These are phyloP conservation scores for Morpho helenor DNA, from an alignment of 2,888 invertebrate genomes.

Conservation along the genomic window DNA sequence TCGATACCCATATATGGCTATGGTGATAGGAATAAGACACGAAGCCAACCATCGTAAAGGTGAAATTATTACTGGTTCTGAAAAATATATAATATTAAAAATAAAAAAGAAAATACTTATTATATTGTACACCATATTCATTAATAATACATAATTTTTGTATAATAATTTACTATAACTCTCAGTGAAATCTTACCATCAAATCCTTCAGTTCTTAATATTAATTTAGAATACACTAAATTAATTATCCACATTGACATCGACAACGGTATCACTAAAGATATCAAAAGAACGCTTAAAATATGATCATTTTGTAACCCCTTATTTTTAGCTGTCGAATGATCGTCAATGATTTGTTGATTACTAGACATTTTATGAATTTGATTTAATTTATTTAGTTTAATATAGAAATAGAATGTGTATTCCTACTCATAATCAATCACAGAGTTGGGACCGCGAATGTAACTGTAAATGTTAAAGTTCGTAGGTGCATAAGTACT, in stretches of 20 bases:
- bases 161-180: no score
- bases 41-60: constrained; percentile 84
- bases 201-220: constrained; percentile 67
- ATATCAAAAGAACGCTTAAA: constrained; percentile 81
- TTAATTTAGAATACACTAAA: constrained; percentile 81
- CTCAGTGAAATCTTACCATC: constrained; percentile 62
- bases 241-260: constrained; percentile 88
- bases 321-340: constrained; percentile 22
- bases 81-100: constrained; percentile 32
- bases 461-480: no score
- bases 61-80: constrained; percentile 80
- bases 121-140: no score
- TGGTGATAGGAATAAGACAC: constrained; percentile 81
- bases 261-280: constrained; percentile 86
- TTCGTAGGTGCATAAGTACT: no score
- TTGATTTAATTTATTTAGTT: background rate
- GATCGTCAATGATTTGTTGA: constrained; percentile 21
- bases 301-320: constrained; percentile 54
- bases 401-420: no score
- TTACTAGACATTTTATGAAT: constrained; percentile 19
- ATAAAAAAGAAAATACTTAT: background rate
- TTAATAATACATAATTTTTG: no score
- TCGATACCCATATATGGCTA: constrained; percentile 83
- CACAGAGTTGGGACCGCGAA: no score
- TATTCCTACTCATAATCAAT: no score